These are phyloP conservation scores for Microcaecilia unicolor DNA, from an alignment of 2,797 vertebrate genomes.

Conservation along the genomic window DNA sequence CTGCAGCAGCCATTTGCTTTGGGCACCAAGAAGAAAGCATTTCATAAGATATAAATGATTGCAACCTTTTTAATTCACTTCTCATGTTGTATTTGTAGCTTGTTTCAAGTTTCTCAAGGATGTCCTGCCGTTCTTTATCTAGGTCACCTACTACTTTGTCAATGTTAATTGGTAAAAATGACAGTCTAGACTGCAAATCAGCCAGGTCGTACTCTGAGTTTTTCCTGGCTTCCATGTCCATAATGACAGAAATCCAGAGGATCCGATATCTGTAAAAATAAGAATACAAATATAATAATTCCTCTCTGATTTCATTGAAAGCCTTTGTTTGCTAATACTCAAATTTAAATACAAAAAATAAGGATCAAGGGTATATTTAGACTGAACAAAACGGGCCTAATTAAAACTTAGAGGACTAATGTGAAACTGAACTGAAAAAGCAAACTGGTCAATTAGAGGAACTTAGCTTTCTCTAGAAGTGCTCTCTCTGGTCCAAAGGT, in stretches of 20 bases:
- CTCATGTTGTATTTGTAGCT: constrained; percentile 23
- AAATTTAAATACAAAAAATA: too few species aligned
- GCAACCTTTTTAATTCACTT: constrained; percentile 18
- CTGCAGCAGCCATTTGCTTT: constrained; percentile 9
- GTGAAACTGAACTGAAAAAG: too few species aligned
- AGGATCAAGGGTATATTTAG: too few species aligned
- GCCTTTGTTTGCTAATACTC: not conserved
- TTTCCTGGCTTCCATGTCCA: not conserved
- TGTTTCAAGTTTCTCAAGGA: not conserved
- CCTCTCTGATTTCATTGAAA: not conserved
- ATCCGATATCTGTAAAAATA: constrained; percentile 12
- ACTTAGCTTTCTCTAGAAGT: too few species aligned
- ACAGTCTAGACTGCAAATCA: not conserved
- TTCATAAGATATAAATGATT: constrained; percentile 6
- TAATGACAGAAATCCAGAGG: not conserved
- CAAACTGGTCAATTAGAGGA: too few species aligned
- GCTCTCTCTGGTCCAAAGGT: too few species aligned
- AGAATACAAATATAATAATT: too few species aligned
- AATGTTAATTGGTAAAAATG: not conserved
- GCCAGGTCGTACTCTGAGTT: not conserved
- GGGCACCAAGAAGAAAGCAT: not conserved
- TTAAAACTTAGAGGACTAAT: too few species aligned
- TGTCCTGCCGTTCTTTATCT: not conserved
- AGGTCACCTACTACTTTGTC: not conserved
- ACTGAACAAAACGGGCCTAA: too few species aligned